Conservation (phyloP, 2,888 invertebrate genomes). For the Dendrolimus houi region DNA sequence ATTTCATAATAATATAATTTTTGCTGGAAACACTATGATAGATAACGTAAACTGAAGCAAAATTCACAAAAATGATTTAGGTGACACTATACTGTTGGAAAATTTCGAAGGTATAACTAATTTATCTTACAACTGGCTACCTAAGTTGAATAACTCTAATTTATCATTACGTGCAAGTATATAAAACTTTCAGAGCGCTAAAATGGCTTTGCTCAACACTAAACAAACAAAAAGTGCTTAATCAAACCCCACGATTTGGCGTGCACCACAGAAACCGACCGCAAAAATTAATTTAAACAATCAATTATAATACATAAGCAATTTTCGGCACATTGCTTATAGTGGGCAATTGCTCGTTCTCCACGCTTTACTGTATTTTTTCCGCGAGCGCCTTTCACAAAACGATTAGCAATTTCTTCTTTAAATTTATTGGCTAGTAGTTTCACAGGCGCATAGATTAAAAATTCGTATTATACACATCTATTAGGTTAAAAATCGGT, state of each 20-base stretch:
- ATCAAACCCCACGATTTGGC: slow-evolving; percentile 21
- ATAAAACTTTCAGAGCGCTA: not conserved
- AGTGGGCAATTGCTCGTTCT: slow-evolving; percentile 11
- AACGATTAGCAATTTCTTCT: slow-evolving; percentile 26
- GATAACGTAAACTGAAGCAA: too few species aligned
- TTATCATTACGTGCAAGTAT: not conserved
- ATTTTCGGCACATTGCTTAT: slow-evolving; percentile 21
- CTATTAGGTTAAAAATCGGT: too few species aligned
- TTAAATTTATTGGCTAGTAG: slow-evolving; percentile 5
- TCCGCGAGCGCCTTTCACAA: slow-evolving; percentile 14
- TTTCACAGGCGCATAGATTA: not conserved
- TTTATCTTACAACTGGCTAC: too few species aligned
- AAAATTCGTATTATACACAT: too few species aligned
- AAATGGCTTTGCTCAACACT: not conserved
- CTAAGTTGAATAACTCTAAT: not conserved
- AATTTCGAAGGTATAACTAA: too few species aligned
- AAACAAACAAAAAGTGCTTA: not conserved
- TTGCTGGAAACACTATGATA: too few species aligned
- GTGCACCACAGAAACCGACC: slow-evolving; percentile 18
- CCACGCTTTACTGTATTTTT: slow-evolving; percentile 15
- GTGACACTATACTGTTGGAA: too few species aligned
- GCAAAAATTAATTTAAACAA: slow-evolving; percentile 30
- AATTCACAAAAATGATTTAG: too few species aligned
- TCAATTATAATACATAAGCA: slow-evolving; percentile 34
- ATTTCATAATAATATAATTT: too few species aligned